Evolutionary conservation across 2,113 vertebrate species (phyloP), one percentile per base, ranked within the genome.

Genomic region (Phrynosoma platyrhinos): DNA sequence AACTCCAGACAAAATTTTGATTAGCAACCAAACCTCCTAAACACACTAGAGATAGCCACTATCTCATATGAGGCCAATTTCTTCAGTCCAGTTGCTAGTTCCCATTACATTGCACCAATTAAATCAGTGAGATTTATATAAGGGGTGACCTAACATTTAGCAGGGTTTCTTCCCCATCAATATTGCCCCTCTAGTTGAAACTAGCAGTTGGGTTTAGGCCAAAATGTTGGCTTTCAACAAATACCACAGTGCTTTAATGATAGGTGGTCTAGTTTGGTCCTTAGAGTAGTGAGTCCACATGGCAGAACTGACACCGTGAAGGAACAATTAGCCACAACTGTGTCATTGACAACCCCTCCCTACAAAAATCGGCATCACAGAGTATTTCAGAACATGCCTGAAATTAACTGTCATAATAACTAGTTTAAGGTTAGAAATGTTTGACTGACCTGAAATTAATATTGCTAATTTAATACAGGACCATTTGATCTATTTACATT

Each of bases 1-100:
- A 81, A 13, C 68, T 68, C 84, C 42, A 79, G 76, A 79, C 23
- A 71, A 9, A 80, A 87, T 58, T 80, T 71, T 32, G 25, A 42
- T 16, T n/a, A n/a, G 68, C 16, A 58, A 58, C 47, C 55, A 58
- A 30, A 27, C 25, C 7, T 87, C 6, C 53, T 72, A 23, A 71
- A 1, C 7, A 58, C 2, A 30, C 18, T 18, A 55, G 52, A 81
- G 66, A 72, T 72, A 80, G 27, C 32, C 14, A 12, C 62, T n/a
- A 3, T 84, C 9, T 20, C 9, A 25, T 10, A 32, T 40, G n/a
- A 36, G 82, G 16, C 53, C 52, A 58, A 53, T 42, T 18, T 36
- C 36, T 36, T 36, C 36, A 36, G 36, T 36, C 36, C 36, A 36
- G 36, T 36, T 36, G 36, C 36, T 36, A 36, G 36, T 36, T 36